phyloP scores from a whole-genome alignment of 2,113 vertebrate genomes.

The Pollimyrus isidori region DNA sequence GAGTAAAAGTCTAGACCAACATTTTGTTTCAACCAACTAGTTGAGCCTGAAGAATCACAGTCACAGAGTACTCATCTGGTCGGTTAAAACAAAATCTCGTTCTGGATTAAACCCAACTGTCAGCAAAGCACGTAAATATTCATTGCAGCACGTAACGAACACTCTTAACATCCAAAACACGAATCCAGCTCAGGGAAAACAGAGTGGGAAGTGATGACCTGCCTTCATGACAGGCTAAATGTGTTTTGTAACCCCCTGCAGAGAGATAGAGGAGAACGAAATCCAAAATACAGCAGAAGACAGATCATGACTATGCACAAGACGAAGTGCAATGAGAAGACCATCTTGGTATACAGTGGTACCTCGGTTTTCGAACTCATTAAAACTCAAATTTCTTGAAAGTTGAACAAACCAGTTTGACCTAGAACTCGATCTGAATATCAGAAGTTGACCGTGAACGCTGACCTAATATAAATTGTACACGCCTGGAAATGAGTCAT shows the following conservation, averaged over 20 bases:
- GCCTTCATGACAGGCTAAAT: not conserved
- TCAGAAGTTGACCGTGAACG: too few relatives aligned
- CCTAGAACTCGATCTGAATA: too few relatives aligned
- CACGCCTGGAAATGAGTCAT: too few relatives aligned
- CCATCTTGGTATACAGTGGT: not conserved
- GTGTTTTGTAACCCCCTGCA: not conserved
- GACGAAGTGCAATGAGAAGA: not conserved
- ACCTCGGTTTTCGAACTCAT: too few relatives aligned
- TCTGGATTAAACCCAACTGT: not conserved
- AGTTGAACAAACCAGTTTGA: too few relatives aligned
- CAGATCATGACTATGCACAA: not conserved
- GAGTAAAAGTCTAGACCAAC: too few relatives aligned
- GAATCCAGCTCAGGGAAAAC: not conserved
- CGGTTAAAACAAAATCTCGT: too few relatives aligned
- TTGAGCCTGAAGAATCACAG: not conserved
- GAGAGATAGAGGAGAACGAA: not conserved
- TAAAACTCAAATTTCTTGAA: too few relatives aligned
- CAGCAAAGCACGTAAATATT: not conserved
- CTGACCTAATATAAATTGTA: too few relatives aligned
- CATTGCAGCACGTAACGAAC: not conserved
- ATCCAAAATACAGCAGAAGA: not conserved
- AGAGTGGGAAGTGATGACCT: not conserved
- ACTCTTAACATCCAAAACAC: not conserved
- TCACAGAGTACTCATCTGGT: too few relatives aligned
- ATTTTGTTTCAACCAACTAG: not conserved